A percentile compares a stretch with the other conserved stretches of the same genome.
Evolutionary conservation across 2,797 vertebrate species (phyloP).

Genomic region (Neopelma chrysocephalum): DNA sequence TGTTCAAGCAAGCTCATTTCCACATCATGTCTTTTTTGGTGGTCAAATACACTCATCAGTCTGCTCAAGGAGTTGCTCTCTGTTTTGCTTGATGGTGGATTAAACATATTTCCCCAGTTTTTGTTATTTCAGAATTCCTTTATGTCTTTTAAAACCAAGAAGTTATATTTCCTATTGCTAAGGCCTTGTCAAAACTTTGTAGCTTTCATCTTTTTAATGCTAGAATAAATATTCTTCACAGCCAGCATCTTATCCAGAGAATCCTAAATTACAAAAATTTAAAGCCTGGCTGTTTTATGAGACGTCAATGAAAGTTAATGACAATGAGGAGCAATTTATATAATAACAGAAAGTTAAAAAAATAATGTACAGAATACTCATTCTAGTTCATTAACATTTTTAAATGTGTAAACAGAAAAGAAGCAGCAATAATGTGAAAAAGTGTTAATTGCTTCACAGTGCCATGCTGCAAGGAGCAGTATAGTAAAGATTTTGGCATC

Average conservation of each 20-base stretch:
- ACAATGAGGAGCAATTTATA: not conserved
- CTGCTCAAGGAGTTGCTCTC: not conserved
- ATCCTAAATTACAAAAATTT: constrained; percentile 5
- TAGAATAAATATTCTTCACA: not conserved
- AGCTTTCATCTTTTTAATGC: not conserved
- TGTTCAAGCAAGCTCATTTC: not conserved
- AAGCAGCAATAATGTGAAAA: not conserved
- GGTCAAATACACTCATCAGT: not conserved
- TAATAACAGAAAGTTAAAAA: not conserved
- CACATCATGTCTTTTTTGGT: not conserved
- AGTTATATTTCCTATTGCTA: not conserved
- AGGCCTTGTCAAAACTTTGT: not conserved
- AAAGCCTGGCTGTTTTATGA: not conserved
- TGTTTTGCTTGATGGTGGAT: not conserved
- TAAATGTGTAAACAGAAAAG: not conserved
- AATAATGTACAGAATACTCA: not conserved
- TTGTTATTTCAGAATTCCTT: not conserved
- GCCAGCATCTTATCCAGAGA: not conserved
- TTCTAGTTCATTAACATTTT: not conserved
- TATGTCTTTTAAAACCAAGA: not conserved
- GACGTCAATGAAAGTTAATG: not conserved
- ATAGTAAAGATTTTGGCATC: not conserved
- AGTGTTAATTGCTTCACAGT: not conserved
- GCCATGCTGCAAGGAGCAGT: not conserved
- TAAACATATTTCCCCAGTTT: not conserved